A percentile compares a stretch with the other conserved stretches of the same genome.
phyloP scores from a whole-genome alignment of 53 echinoderm and acorn worm species.

The Zoroaster sp. region DNA sequence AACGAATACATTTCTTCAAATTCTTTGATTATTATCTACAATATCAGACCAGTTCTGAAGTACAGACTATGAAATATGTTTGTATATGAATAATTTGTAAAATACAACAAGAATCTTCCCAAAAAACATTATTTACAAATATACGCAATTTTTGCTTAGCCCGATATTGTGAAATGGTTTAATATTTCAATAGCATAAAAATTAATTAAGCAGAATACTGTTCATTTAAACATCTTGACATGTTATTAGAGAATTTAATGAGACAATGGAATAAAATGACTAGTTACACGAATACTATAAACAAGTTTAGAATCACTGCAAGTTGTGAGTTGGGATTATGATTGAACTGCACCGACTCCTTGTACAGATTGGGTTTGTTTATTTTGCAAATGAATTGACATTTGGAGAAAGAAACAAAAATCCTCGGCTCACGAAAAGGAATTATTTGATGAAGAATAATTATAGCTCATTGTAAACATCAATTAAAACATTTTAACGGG shows the following conservation, averaged over 20 bases:
- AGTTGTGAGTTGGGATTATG: background rate
- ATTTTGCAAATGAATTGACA: background rate
- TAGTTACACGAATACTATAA: background rate
- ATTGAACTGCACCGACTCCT: background rate
- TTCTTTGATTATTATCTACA: background rate
- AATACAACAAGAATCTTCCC: conserved; percentile 48
- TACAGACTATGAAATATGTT: conserved; percentile 25
- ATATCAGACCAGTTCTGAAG: conserved; percentile 13
- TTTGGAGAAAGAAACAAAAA: no score
- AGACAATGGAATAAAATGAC: background rate
- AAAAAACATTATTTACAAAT: conserved; percentile 49
- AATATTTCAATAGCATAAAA: conserved; percentile 37
- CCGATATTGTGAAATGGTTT: conserved; percentile 38
- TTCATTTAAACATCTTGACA: background rate
- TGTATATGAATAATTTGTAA: conserved; percentile 20
- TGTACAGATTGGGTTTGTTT: background rate
- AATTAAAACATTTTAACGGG: background rate
- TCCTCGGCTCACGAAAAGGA: no score
- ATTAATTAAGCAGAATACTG: conserved; percentile 40
- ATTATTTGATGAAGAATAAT: background rate
- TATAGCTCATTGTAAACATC: background rate
- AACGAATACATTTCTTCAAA: background rate
- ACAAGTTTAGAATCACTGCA: background rate
- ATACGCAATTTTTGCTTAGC: conserved; percentile 1
- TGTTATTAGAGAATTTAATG: background rate